These are phyloP conservation scores for Columba guinea DNA, from an alignment of 2,797 vertebrate species.

Conservation along the genomic window DNA sequence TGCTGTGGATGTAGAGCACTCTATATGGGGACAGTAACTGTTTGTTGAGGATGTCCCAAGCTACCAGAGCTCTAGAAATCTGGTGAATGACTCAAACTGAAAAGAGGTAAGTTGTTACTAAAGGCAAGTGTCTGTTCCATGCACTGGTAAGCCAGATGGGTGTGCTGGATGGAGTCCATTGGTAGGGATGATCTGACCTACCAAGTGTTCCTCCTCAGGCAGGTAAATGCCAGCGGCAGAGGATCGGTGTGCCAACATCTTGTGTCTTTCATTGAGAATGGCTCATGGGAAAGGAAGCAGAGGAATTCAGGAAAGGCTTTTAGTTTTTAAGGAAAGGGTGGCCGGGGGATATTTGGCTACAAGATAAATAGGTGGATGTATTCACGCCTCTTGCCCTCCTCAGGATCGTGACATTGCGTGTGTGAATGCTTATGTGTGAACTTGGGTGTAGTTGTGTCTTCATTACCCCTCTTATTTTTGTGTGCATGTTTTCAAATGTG, in stretches of 20 bases:
- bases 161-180: not conserved
- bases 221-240: rapidly evolving
- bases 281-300: not conserved
- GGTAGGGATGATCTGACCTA: not conserved
- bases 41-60: not conserved
- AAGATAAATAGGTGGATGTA: not conserved
- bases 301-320: not conserved
- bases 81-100: not conserved
- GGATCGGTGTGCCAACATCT: not conserved
- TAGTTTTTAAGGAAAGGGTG: not conserved
- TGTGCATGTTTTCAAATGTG: not conserved
- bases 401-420: not conserved
- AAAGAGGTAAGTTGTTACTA: not conserved
- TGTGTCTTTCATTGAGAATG: not conserved
- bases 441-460: rapidly evolving
- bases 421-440: not conserved
- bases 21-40: not conserved
- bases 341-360: not conserved
- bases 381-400: not conserved
- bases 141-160: rapidly evolving
- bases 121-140: not conserved
- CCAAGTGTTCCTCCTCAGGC: not conserved
- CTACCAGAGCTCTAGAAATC: not conserved
- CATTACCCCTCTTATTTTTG: not conserved
- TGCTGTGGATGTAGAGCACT: not conserved